A percentile compares a stretch with the other conserved stretches of the same genome.
These are phyloP conservation scores for Megaustenia siamemsis DNA, from an alignment of 2,888 invertebrate genomes.

Conservation along the genomic window DNA sequence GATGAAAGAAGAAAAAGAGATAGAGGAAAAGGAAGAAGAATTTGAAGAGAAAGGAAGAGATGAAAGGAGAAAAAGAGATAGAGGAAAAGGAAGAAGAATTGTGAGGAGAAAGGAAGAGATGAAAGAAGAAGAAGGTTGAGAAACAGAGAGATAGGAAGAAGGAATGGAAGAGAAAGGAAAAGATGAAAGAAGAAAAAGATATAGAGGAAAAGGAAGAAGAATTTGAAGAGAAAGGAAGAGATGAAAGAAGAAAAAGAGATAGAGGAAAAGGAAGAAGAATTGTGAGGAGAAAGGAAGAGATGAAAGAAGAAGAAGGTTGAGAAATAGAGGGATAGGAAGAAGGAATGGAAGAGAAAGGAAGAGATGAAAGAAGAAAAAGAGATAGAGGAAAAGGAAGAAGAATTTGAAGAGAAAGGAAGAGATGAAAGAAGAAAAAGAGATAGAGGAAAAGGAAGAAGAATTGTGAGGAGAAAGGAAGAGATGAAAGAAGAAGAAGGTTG, in stretches of 20 bases:
- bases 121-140: neutral
- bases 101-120: neutral
- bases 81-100: neutral
- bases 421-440: too few relatives aligned
- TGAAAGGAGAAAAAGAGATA: neutral
- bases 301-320: neutral
- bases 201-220: neutral
- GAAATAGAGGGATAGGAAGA: neutral
- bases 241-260: neutral
- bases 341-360: neutral
- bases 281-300: neutral
- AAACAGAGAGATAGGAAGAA: neutral
- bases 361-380: neutral
- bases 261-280: neutral
- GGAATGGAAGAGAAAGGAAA: neutral
- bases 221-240: neutral
- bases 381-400: neutral
- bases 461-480: neutral
- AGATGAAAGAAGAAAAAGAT: neutral
- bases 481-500: neutral
- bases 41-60: neutral
- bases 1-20: neutral
- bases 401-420: neutral
- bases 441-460: neutral
- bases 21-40: neutral